A percentile compares a stretch with the other conserved stretches of the same genome.
phyloP scores from a whole-genome alignment of 2,888 invertebrate species.

The Blera fallax region DNA sequence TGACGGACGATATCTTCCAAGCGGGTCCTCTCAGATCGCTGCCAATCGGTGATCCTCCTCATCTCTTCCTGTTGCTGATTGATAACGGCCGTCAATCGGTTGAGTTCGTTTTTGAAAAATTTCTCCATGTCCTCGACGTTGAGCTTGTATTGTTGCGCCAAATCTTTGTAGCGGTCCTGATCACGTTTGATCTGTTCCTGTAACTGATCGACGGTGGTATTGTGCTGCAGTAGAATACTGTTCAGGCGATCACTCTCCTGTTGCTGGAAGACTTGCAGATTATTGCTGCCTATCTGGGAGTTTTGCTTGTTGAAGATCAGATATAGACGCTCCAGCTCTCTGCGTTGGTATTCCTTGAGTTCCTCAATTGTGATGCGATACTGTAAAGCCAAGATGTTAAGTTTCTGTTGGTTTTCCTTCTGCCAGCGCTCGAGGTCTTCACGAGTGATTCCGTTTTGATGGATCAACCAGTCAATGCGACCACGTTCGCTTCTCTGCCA shows the following conservation, averaged over 20 bases:
- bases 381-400: conserved; percentile 75
- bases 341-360: conserved; percentile 78
- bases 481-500: conserved; percentile 79
- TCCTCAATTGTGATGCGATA: conserved; percentile 77
- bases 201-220: conserved; percentile 77
- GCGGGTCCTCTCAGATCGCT: conserved; percentile 78
- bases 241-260: conserved; percentile 78
- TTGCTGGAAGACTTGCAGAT: conserved; percentile 74
- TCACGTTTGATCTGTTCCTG: conserved; percentile 78
- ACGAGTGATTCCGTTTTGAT: conserved; percentile 78
- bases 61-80: conserved; percentile 79
- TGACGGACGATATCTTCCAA: conserved; percentile 77
- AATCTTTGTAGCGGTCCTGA: conserved; percentile 77
- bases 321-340: conserved; percentile 78
- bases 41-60: conserved; percentile 79
- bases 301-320: conserved; percentile 77
- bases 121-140: conserved; percentile 79
- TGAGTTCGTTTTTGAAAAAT: conserved; percentile 78
- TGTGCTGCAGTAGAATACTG: conserved; percentile 78
- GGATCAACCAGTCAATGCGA: conserved; percentile 79
- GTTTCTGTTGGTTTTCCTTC: conserved; percentile 76
- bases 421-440: conserved; percentile 80
- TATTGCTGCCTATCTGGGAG: conserved; percentile 75
- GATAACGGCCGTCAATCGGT: conserved; percentile 77
- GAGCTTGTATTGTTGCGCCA: conserved; percentile 77